phyloP scores from a whole-genome alignment of 2,888 invertebrate species.

The Tromatobia lineatoria region DNA sequence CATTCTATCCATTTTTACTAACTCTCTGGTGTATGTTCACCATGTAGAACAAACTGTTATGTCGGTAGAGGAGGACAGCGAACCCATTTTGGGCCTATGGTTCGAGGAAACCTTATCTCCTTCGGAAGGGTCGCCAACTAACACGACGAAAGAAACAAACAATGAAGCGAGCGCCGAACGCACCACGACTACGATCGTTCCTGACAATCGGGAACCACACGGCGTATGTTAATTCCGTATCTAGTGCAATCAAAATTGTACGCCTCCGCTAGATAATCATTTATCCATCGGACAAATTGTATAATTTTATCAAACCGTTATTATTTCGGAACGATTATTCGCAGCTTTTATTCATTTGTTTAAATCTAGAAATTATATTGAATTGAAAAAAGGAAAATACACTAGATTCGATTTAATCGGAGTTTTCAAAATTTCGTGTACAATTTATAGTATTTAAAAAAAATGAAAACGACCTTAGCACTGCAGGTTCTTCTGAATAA shows the following conservation, averaged over 20 bases:
- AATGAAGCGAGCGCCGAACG: slow-evolving; percentile 86
- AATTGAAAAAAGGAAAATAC: no score
- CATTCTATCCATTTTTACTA: slow-evolving; percentile 77
- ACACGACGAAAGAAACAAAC: slow-evolving; percentile 87
- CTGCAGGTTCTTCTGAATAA: no score
- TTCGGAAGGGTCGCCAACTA: slow-evolving; percentile 88
- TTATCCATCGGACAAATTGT: no score
- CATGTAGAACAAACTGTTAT: slow-evolving; percentile 82
- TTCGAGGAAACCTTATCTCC: slow-evolving; percentile 97
- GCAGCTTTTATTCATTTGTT: no score
- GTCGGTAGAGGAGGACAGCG: slow-evolving; percentile 90
- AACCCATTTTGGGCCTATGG: slow-evolving; percentile 96
- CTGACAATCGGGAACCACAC: slow-evolving; percentile 92
- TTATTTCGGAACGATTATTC: no score
- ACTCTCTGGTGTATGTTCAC: slow-evolving; percentile 79
- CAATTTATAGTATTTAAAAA: no score
- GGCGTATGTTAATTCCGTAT: slow-evolving; percentile 86
- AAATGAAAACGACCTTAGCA: no score
- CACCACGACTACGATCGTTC: slow-evolving; percentile 88
- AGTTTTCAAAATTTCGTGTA: no score
- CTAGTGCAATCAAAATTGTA: background rate
- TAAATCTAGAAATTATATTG: no score
- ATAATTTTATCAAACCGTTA: no score
- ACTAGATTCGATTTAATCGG: no score
- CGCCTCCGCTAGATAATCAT: no score